Percentiles rank a stretch among this genome's conserved stretches.
Evolutionary conservation across 2,797 vertebrate genomes (phyloP).

Genomic region (Macropodus opercularis): DNA sequence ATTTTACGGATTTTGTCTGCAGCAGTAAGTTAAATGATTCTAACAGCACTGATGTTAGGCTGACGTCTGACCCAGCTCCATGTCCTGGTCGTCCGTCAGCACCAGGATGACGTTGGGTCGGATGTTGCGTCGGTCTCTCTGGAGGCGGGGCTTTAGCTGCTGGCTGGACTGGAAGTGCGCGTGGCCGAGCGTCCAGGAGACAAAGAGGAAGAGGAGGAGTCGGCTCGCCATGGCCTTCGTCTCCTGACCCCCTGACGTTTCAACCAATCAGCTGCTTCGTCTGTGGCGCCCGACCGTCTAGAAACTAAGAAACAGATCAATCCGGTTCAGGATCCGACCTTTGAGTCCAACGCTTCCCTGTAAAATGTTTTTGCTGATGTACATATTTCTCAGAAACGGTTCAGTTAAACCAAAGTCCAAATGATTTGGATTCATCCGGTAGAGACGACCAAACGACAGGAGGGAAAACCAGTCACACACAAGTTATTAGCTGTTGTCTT

Average conservation of each 20-base stretch:
- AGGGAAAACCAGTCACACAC: background rate
- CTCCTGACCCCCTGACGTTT: conserved; percentile 20
- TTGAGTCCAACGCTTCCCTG: too few species aligned
- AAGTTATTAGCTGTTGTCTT: conserved; percentile 11
- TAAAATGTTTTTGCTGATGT: too few species aligned
- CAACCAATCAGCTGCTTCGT: conserved; percentile 38
- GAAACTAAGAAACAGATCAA: background rate
- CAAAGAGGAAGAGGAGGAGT: conserved; percentile 81
- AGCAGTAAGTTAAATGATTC: too few species aligned
- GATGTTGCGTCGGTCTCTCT: conserved; percentile 95
- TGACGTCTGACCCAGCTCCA: conserved; percentile 87
- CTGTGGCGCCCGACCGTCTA: conserved; percentile 24
- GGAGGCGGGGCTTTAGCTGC: conserved; percentile 90
- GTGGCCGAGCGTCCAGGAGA: conserved; percentile 76
- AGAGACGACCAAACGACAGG: background rate
- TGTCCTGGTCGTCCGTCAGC: conserved; percentile 96
- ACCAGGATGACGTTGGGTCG: conserved; percentile 98
- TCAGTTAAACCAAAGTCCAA: too few species aligned
- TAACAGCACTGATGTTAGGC: too few species aligned
- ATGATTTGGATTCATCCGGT: background rate
- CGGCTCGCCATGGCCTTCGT: conserved; percentile 81
- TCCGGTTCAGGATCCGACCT: too few species aligned
- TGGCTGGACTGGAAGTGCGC: conserved; percentile 86
- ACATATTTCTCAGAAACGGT: too few species aligned
- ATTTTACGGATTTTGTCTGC: too few species aligned